Evolutionary conservation across 2,797 vertebrate species (phyloP).

Genomic region (Mus spretus): DNA sequence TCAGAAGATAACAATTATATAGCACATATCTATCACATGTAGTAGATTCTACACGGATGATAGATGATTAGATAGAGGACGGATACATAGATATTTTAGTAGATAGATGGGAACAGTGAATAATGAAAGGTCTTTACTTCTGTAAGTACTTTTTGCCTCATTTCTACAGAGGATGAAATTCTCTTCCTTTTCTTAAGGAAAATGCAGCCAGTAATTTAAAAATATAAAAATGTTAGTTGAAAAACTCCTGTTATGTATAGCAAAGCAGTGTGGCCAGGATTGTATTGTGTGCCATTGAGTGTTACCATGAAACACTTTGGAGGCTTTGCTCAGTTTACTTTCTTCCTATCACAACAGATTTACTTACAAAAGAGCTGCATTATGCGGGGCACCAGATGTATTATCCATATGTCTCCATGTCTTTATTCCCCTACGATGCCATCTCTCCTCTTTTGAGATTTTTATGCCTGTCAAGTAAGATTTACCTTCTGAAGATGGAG

Average conservation of each 20-base stretch:
- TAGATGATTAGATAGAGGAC: background rate
- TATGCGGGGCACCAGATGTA: background rate
- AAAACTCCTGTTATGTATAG: background rate
- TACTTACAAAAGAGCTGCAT: constrained; percentile 22
- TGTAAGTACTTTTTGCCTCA: background rate
- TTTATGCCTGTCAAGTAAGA: background rate
- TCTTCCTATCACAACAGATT: background rate
- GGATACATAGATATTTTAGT: background rate
- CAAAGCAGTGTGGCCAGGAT: background rate
- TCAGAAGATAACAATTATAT: constrained; percentile 45
- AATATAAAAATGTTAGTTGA: constrained; percentile 60
- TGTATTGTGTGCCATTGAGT: constrained; percentile 9
- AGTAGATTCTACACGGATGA: background rate
- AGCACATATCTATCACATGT: background rate
- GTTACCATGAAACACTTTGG: background rate
- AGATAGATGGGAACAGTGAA: background rate
- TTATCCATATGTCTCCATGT: background rate
- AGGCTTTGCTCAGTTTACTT: background rate
- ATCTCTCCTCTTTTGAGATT: background rate
- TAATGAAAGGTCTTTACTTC: constrained; percentile 32
- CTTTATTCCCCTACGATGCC: background rate
- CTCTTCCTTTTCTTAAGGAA: constrained; percentile 30
- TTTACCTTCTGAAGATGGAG: constrained; percentile 38
- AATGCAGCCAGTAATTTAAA: constrained; percentile 34
- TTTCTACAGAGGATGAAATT: constrained; percentile 39